A percentile compares a stretch with the other conserved stretches of the same genome.
phyloP scores from a whole-genome alignment of 2,888 invertebrate species.

The Eupeodes luniger region DNA sequence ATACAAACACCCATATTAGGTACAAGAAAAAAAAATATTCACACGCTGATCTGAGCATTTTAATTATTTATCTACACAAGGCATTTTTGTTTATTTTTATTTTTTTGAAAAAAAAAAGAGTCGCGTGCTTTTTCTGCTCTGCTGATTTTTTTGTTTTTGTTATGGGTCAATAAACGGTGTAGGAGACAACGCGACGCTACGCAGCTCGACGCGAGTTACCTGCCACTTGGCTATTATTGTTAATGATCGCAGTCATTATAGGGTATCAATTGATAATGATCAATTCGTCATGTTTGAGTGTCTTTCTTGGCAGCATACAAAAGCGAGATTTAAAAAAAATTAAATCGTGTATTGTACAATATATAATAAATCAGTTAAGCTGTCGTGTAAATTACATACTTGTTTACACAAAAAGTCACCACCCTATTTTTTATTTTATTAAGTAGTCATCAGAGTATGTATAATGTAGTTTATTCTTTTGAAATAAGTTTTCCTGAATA shows the following conservation, averaged over 20 bases:
- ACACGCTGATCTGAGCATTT: conserved; percentile 25
- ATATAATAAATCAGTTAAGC: conserved; percentile 21
- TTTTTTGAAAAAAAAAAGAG: conserved; percentile 13
- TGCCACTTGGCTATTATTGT: background rate
- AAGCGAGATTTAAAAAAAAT: conserved; percentile 1
- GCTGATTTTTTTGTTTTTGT: conserved; percentile 11
- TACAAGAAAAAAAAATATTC: background rate
- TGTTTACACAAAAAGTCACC: conserved; percentile 4
- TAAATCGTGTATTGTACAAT: conserved; percentile 1
- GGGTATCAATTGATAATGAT: conserved; percentile 23
- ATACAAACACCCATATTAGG: too few species aligned
- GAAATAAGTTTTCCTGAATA: background rate
- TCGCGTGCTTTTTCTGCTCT: conserved; percentile 41
- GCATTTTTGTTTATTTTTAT: background rate
- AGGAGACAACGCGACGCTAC: background rate
- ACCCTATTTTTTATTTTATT: background rate
- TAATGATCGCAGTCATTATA: conserved; percentile 14
- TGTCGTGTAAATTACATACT: conserved; percentile 34
- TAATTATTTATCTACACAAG: conserved; percentile 24
- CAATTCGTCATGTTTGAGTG: conserved; percentile 13
- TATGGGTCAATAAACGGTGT: conserved; percentile 40
- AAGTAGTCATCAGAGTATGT: background rate
- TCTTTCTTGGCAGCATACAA: background rate
- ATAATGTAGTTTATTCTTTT: background rate
- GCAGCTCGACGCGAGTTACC: background rate